Percentiles rank a stretch among this genome's conserved stretches.
These are phyloP conservation scores for Syngnathus acus DNA, from an alignment of 2,797 vertebrate species.

Conservation along the genomic window DNA sequence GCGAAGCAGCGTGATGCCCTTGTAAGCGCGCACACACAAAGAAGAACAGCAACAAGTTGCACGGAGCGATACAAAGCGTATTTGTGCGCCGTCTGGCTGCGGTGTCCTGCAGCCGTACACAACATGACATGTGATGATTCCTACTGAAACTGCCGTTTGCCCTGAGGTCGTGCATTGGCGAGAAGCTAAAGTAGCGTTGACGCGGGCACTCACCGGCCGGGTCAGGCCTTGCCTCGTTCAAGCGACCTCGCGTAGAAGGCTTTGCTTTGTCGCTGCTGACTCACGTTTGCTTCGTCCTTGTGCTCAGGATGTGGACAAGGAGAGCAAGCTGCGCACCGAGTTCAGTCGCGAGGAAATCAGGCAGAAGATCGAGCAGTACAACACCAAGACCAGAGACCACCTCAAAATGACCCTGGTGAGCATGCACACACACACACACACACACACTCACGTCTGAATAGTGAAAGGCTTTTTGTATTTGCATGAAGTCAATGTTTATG, in stretches of 20 bases:
- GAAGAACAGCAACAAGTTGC: too few relatives aligned
- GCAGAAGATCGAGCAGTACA: conserved; percentile 86
- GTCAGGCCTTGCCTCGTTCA: too few relatives aligned
- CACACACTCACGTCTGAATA: not conserved
- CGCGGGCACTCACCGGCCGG: too few relatives aligned
- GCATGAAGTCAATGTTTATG: not conserved
- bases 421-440: not conserved
- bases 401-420: conserved; percentile 91
- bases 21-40: conserved; percentile 60
- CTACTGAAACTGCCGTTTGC: not conserved
- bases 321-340: conserved; percentile 77
- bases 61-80: not conserved
- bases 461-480: not conserved
- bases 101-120: too few relatives aligned
- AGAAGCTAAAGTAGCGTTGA: not conserved
- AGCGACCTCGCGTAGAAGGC: too few relatives aligned
- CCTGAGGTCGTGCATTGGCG: not conserved
- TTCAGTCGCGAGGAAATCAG: conserved; percentile 88
- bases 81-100: not conserved
- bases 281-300: conserved; percentile 7
- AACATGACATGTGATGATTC: not conserved
- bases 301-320: conserved; percentile 87
- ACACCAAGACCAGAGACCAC: conserved; percentile 83
- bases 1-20: conserved; percentile 58
- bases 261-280: not conserved